Base-by-base conservation (phyloP, 2,888 invertebrate genomes). In the Trachelus iudaicus region DNA sequence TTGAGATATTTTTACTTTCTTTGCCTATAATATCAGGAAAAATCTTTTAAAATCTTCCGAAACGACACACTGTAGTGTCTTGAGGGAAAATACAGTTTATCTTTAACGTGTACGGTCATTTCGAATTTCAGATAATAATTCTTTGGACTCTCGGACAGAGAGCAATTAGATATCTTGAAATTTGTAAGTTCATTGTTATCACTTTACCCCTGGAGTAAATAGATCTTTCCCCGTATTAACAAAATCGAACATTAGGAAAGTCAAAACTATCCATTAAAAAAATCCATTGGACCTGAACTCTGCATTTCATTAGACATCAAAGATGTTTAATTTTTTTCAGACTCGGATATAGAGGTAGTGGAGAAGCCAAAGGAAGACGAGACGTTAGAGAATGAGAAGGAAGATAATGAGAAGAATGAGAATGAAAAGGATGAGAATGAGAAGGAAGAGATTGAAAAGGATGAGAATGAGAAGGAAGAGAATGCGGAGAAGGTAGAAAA, bases 261-360 rank as follows among this genome's bases (percentile, higher is more conserved):
- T 56, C 23, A 56, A 56, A 23, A 23, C 23, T 56, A 56, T 56
- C 23, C 9, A 56, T 56, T 56, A 56, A 56, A 9, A 40, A 56
- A 56, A 56, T 56, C 9, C 0, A 56, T 56, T 1, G 1, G 40
- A 40, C 6, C 15, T 6, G 15, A 6, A 40, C 6, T 23, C 23
- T 40, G 9, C 23, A 56, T 23, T 23, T 56, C 56, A 9, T 56
- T 56, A 23, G 23, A 23, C 56, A 23, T 2, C 9, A 23, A 56
- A 56, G 9, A 6, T 56, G 1, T 56, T 56, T 9, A 23, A 23
- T 23, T 56, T 56, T 56, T 56, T 6, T 56, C 9, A 90, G 91
- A 91, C 84, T 91, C 90, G 23, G 91, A 91, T 79, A 90, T 91
- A 73, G 91, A 91, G 81, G 89, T 91, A 9, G 89, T 91, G 30